Evolutionary conservation across 2,113 vertebrate genomes (phyloP).

Genomic region (Polyodon spathula): DNA sequence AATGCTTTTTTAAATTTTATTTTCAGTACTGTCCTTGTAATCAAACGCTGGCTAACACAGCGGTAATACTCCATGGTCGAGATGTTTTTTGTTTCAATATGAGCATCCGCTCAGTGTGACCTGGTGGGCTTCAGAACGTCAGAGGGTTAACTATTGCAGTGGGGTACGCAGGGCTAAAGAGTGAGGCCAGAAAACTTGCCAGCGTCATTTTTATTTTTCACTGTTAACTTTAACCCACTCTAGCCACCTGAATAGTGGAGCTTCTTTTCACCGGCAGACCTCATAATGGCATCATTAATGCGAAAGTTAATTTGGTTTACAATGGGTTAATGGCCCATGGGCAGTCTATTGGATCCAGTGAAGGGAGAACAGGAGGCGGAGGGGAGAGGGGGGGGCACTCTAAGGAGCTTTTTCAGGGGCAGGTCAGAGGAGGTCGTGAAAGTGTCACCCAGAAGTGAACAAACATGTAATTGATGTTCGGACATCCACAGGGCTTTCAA

Average conservation of each 20-base stretch:
- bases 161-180: too few species aligned
- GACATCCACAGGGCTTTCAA: constrained; percentile 43
- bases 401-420: constrained; percentile 56
- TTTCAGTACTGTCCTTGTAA: too few species aligned
- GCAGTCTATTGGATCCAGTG: constrained; percentile 52
- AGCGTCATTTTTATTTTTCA: too few species aligned
- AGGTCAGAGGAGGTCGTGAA: constrained; percentile 54
- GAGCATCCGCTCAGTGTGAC: too few species aligned
- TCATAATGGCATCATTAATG: constrained; percentile 71
- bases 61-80: too few species aligned
- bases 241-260: not conserved
- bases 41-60: too few species aligned
- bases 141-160: too few species aligned
- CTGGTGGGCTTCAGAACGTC: too few species aligned
- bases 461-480: constrained; percentile 75
- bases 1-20: too few species aligned
- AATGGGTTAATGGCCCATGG: constrained; percentile 53
- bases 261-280: constrained; percentile 25
- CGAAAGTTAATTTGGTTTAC: constrained; percentile 65
- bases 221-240: not conserved
- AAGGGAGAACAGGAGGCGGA: constrained; percentile 45
- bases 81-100: too few species aligned
- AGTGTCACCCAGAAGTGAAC: constrained; percentile 64
- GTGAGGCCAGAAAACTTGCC: too few species aligned
- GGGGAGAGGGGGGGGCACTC: constrained; percentile 41